These are phyloP conservation scores for Halcyon leucocephala DNA, from an alignment of 2,797 vertebrate genomes.

Conservation along the genomic window DNA sequence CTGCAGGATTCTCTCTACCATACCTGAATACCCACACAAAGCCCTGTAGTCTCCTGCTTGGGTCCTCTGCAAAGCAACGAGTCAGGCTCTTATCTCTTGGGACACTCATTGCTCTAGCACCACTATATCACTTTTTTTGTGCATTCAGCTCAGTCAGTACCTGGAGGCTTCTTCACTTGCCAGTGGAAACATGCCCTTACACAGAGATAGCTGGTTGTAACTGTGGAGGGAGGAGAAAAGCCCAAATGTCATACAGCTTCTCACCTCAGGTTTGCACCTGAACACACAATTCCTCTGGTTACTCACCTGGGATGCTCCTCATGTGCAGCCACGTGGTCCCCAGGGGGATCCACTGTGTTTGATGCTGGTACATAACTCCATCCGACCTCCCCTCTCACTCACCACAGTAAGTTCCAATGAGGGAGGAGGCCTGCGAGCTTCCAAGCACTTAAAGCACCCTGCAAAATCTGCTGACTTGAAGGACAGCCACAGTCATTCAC, in stretches of 20 bases:
- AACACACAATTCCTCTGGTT: background rate
- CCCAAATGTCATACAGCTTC: background rate
- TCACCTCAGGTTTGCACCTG: background rate
- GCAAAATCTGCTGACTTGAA: background rate
- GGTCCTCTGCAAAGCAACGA: background rate
- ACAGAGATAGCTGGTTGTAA: background rate
- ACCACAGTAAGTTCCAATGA: rapidly evolving
- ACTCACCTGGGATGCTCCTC: background rate
- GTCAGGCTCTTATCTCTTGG: background rate
- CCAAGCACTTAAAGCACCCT: background rate
- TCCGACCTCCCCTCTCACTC: background rate
- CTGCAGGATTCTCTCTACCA: background rate
- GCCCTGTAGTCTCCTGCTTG: background rate
- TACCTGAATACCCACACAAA: background rate
- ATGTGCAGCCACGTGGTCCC: background rate
- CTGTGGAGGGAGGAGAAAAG: background rate
- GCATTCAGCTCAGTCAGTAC: background rate
- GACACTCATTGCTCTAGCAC: background rate
- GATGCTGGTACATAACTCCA: background rate
- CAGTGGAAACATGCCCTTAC: background rate
- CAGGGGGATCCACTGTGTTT: background rate
- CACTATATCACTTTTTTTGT: rapidly evolving
- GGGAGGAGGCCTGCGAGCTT: background rate
- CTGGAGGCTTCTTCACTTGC: background rate
- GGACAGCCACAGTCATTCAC: background rate